phyloP scores from a whole-genome alignment of 2,797 vertebrate species.

The Trematomus bernacchii region DNA sequence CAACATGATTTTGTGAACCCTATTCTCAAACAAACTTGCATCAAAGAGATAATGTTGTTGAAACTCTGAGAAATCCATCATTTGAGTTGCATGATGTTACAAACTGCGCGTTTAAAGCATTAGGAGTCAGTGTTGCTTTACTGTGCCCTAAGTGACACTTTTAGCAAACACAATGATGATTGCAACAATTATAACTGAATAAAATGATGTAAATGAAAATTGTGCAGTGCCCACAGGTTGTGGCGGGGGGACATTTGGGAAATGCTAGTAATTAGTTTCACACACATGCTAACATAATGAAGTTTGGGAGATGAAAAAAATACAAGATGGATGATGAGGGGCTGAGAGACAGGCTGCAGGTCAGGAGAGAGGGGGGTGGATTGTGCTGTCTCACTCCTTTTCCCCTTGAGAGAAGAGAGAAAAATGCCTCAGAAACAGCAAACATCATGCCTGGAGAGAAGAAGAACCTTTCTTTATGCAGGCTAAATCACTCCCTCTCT shows the following conservation, averaged over 20 bases:
- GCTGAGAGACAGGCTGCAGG: constrained; percentile 4
- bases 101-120: not conserved
- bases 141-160: not conserved
- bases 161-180: constrained; percentile 9
- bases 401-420: constrained; percentile 7
- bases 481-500: constrained; percentile 16
- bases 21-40: no score
- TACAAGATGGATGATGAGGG: not conserved
- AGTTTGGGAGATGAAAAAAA: constrained; percentile 5
- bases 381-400: constrained; percentile 1
- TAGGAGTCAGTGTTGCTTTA: not conserved
- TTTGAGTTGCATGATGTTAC: no score
- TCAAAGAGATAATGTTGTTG: no score
- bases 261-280: constrained; percentile 22
- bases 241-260: not conserved
- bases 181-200: constrained; percentile 22
- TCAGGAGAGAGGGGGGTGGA: constrained; percentile 19
- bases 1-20: no score
- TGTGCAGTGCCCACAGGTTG: constrained; percentile 2
- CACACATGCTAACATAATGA: constrained; percentile 22
- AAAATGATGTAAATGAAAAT: constrained; percentile 13
- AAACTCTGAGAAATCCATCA: no score
- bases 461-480: constrained; percentile 30
- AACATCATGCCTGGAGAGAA: constrained; percentile 15
- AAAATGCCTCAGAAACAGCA: constrained; percentile 11